Base-by-base conservation (phyloP, 2,888 invertebrate genomes). In the Mythimna ferrago region DNA sequence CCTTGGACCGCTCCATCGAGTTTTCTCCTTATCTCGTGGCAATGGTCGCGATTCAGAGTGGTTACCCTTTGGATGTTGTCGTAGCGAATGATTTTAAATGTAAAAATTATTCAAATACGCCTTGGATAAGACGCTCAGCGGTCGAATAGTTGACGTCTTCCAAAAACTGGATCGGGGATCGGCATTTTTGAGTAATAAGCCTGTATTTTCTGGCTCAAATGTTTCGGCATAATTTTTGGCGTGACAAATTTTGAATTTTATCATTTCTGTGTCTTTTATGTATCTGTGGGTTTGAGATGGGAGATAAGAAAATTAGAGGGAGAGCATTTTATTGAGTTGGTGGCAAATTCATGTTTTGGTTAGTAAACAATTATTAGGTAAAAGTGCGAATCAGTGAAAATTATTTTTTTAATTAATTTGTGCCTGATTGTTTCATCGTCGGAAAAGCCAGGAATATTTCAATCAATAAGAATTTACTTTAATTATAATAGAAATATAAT, bases 1-100 rank as follows among this genome's bases (percentile, higher is more conserved):
- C 19, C 83, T 90, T 87, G 80, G 26, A 44, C 85, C 90, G 73
- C 65, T 64, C 78, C 84, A 89, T 88, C 88, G 88, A 91, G 93
- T 90, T 92, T 93, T 91, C 92, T 93, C 90, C 95, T 95, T 95
- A 95, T 95, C 95, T 95, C 91, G 89, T 91, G 91, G 93, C 94
- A 94, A 95, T 95, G 95, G 94, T 94, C 92, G 94, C 95, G 94
- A 95, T 95, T 93, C 94, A 85, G 92, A 91, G 93, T 92, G 95
- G 96, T 95, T 96, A 96, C 96, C 96, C 96, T 96, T 96, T 96
- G 95, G 95, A 95, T 95, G 95, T 94, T 93, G 95, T 94, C 95
- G 93, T 93, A 92, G 93, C 94, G 94, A 96, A 95, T 96, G 96
- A 96, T 96, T 96, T 95, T 96, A 96, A 96, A 96, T 96, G 96